Conservation (phyloP, 1,140 invertebrate genomes). For the Aethina tumida region DNA sequence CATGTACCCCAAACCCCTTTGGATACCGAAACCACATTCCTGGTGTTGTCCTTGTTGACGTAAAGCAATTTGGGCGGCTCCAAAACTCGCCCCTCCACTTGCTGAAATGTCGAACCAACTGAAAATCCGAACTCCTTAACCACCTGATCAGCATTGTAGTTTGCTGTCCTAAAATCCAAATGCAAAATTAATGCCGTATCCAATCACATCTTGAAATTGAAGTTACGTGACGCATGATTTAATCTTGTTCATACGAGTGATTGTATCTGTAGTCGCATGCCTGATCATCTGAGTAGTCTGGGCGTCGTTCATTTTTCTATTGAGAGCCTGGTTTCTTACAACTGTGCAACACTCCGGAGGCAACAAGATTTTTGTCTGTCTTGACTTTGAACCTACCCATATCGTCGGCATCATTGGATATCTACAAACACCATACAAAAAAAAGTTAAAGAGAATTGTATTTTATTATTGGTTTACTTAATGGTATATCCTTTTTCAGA, state of each 20-base stretch:
- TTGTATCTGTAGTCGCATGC: constrained; percentile 25
- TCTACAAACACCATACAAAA: not conserved
- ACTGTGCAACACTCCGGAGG: constrained; percentile 54
- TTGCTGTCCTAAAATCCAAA: constrained; percentile 38
- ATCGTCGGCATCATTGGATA: constrained; percentile 50
- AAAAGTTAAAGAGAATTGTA: too few species aligned
- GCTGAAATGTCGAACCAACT: constrained; percentile 42
- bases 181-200: too few species aligned
- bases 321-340: constrained; percentile 45
- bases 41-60: constrained; percentile 16
- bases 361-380: constrained; percentile 39
- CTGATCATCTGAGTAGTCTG: constrained; percentile 58
- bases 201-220: too few species aligned
- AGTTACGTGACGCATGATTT: too few species aligned
- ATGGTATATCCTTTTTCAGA: constrained; percentile 35
- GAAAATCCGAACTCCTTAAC: constrained; percentile 50
- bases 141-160: constrained; percentile 39
- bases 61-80: constrained; percentile 44
- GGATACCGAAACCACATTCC: constrained; percentile 8
- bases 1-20: constrained; percentile 43
- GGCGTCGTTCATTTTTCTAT: constrained; percentile 41
- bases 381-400: constrained; percentile 45
- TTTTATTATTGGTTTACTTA: constrained; percentile 44
- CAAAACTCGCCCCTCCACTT: constrained; percentile 46
- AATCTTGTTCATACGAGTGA: too few species aligned